These are phyloP conservation scores for Onychostruthus taczanowskii DNA, from an alignment of 2,113 vertebrate genomes.

Conservation along the genomic window DNA sequence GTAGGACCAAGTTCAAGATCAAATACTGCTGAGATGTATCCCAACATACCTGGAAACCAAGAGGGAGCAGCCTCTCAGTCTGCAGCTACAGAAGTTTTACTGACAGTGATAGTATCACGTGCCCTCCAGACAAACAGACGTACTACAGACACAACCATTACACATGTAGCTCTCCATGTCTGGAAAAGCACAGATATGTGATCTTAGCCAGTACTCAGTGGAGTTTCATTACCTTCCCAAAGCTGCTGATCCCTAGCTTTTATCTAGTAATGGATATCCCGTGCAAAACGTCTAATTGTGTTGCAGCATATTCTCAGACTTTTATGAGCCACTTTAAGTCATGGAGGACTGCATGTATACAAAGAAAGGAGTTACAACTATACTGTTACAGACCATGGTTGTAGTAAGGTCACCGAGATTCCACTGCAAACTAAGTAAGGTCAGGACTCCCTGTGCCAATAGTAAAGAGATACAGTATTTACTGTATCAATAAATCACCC, in stretches of 20 bases:
- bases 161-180: accelerated
- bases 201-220: neutral
- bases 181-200: neutral
- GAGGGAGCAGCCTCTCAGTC: neutral
- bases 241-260: neutral
- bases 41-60: neutral
- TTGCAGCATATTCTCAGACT: neutral
- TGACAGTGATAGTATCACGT: accelerated
- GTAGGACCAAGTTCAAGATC: neutral
- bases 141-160: neutral
- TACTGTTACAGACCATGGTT: neutral
- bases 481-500: neutral
- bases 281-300: neutral
- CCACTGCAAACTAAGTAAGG: neutral
- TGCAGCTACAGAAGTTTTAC: neutral
- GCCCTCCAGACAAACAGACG: neutral
- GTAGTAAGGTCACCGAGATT: neutral
- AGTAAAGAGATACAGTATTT: neutral
- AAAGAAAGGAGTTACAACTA: neutral
- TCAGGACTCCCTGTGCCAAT: neutral
- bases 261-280: neutral
- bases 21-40: neutral
- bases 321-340: neutral
- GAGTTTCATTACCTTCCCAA: neutral
- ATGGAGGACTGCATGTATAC: accelerated